phyloP scores from a whole-genome alignment of 2,113 vertebrate genomes.

The Aegithalos caudatus region DNA sequence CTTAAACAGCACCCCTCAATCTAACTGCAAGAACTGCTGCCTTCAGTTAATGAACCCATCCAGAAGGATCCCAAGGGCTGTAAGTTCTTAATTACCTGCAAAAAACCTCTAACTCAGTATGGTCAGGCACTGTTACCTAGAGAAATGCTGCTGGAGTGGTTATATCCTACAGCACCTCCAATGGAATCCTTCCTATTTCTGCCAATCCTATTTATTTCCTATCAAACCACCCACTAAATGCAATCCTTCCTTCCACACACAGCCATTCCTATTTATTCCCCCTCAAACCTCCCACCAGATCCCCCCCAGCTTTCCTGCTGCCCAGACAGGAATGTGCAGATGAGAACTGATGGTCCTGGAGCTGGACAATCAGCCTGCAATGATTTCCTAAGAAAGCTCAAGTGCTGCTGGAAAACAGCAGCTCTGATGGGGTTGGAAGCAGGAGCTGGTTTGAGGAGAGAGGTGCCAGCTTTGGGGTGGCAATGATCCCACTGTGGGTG shows the following conservation, averaged over 20 bases:
- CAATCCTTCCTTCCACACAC: not conserved
- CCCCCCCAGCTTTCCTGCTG: not conserved
- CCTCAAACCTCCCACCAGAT: not conserved
- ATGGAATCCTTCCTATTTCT: not conserved
- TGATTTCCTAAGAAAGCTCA: constrained; percentile 24
- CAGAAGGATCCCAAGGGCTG: not conserved
- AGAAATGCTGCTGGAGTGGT: not conserved
- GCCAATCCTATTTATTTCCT: not conserved
- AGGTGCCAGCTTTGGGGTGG: not conserved
- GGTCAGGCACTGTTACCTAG: not conserved
- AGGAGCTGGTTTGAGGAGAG: not conserved
- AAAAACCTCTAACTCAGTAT: not conserved
- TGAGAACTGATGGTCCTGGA: not conserved
- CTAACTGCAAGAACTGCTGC: not conserved
- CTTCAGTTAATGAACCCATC: not conserved
- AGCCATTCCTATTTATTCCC: not conserved
- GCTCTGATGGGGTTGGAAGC: not conserved
- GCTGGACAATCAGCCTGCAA: not conserved
- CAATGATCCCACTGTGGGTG: not conserved
- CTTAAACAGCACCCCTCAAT: not conserved
- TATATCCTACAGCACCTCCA: not conserved
- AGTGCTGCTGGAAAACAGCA: not conserved
- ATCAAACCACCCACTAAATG: not conserved
- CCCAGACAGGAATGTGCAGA: not conserved
- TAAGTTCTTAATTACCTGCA: not conserved